Base-by-base conservation (phyloP, 2,797 vertebrate species). In the Pogoniulus pusillus region DNA sequence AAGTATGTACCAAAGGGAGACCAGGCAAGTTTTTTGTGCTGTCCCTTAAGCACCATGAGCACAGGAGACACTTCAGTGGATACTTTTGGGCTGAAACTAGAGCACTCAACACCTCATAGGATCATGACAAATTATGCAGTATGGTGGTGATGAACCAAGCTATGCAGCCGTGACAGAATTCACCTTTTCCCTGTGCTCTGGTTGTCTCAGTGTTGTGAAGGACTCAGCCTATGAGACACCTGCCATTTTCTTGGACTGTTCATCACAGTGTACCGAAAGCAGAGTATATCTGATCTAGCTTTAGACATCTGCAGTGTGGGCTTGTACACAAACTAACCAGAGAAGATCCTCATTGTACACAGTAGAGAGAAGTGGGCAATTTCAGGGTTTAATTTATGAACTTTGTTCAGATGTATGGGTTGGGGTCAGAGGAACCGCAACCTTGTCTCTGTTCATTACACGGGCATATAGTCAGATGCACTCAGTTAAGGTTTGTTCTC, bases 121-220 rank as follows among this genome's bases (percentile, higher is more conserved):
- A 41, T 17, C 41, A 41, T 16, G 16, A 41, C 41, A 41, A 41
- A 7, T 27, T 34, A 30, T 24, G 24, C 16, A 57, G 3, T 6
- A 29, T 18, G 6, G 5, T 2, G 6, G 5, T 72, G 43, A 43
- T 0, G 4, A 29, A 13, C 9, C 26, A 53, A 41, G 20, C 22
- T 43, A 10, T 1, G 1, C 3, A 24, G 17, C 3, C 17, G 7
- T 35, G 35, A n/a, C 32, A 53, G 47, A 23, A 47, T n/a, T 66
- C 7, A n/a, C 7, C 14, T 77, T 53, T 74, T 47, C 22, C 45
- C 13, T 63, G 22, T 73, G 54, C 57, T 89, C 24, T 66, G 15
- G 7, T 83, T 65, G 75, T 73, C 45, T 63, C 16, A 4, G 16
- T 41, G 30, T 6, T 78, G 47, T 26, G 47, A 55, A 73, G 10